phyloP scores from a whole-genome alignment of 2,888 invertebrate species.

The Colostygia pectinataria region DNA sequence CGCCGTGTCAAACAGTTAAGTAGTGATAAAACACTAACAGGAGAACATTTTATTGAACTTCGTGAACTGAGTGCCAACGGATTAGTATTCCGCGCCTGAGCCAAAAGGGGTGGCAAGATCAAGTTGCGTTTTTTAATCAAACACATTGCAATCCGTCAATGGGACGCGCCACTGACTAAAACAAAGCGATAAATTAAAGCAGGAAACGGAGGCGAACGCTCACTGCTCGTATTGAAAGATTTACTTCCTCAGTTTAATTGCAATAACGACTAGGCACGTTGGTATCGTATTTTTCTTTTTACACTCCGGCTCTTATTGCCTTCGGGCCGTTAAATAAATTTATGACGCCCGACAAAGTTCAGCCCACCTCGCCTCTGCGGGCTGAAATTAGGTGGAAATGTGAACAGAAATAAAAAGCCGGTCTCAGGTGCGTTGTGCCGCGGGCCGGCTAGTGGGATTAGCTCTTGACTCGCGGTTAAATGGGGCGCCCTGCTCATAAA shows the following conservation, averaged over 20 bases:
- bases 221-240: slow-evolving; percentile 81
- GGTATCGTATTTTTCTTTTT: slow-evolving; percentile 84
- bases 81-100: slow-evolving; percentile 51
- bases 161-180: slow-evolving; percentile 77
- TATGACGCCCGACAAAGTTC: slow-evolving; percentile 82
- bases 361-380: slow-evolving; percentile 73
- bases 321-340: slow-evolving; percentile 82
- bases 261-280: slow-evolving; percentile 83
- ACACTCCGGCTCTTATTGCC: slow-evolving; percentile 82
- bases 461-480: slow-evolving; percentile 77
- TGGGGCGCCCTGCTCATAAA: slow-evolving; percentile 73
- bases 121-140: slow-evolving; percentile 78
- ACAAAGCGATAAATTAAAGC: slow-evolving; percentile 82
- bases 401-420: slow-evolving; percentile 74
- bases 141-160: slow-evolving; percentile 80
- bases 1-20: slow-evolving; percentile 26
- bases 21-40: slow-evolving; percentile 38
- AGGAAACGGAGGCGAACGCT: slow-evolving; percentile 76
- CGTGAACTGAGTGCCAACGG: slow-evolving; percentile 37
- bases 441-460: slow-evolving; percentile 63
- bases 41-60: slow-evolving; percentile 43
- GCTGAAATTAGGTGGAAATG: slow-evolving; percentile 80
- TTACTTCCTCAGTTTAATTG: slow-evolving; percentile 84
- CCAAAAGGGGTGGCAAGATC: slow-evolving; percentile 64
- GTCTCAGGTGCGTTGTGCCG: slow-evolving; percentile 75